These are phyloP conservation scores for Corynorhinus townsendii DNA, from an alignment of 2,113 vertebrate genomes.

Conservation along the genomic window DNA sequence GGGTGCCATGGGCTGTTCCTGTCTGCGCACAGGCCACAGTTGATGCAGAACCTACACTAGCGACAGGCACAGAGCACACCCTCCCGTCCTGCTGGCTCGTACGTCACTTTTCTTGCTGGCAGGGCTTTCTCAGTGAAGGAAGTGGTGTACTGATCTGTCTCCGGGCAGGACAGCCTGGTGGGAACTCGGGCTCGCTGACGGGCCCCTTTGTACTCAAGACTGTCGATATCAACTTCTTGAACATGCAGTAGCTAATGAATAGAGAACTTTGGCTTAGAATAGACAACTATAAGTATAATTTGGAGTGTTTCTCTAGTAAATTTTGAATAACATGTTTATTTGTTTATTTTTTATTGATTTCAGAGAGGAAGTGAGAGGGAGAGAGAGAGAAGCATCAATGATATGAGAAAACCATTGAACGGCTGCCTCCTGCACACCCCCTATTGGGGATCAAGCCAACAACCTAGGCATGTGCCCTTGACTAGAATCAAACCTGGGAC, in stretches of 20 bases:
- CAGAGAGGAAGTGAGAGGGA: no score
- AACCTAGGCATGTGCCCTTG: no score
- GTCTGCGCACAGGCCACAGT: rapidly evolving
- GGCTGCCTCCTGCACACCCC: no score
- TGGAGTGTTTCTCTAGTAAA: not conserved
- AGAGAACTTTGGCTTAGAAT: not conserved
- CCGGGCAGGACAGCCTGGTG: not conserved
- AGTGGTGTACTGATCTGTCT: rapidly evolving
- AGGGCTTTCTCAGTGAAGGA: not conserved
- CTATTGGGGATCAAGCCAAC: no score
- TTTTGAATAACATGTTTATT: not conserved
- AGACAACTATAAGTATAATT: not conserved
- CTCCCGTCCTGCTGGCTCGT: no score
- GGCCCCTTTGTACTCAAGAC: not conserved
- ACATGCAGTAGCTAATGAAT: not conserved
- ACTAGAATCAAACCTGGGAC: no score
- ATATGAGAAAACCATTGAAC: no score
- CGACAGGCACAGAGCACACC: rapidly evolving
- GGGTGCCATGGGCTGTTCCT: rapidly evolving
- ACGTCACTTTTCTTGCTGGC: not conserved
- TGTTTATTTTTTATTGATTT: not conserved
- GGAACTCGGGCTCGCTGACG: not conserved
- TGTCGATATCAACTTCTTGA: no score
- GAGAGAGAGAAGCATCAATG: no score
- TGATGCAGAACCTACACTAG: rapidly evolving